Percentiles rank a stretch among this genome's conserved stretches.
Conservation (phyloP, 2,113 vertebrate species). For the Synodontis membranacea region DNA sequence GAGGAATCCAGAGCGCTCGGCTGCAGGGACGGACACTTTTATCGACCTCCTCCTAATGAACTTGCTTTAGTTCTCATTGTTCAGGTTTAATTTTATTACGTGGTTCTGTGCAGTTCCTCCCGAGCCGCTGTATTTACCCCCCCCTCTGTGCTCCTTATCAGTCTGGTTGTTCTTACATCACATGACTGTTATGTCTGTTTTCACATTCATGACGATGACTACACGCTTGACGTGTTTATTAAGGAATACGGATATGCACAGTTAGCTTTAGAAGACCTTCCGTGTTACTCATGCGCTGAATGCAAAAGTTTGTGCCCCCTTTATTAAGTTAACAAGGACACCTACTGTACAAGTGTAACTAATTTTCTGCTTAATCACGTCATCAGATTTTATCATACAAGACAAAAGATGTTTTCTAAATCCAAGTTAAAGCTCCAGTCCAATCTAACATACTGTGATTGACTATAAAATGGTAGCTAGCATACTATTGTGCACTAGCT, state of each 20-base stretch:
- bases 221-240: background rate
- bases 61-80: background rate
- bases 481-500: no score
- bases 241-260: background rate
- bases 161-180: background rate
- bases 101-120: background rate
- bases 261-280: background rate
- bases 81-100: background rate
- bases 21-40: background rate
- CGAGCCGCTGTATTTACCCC: background rate
- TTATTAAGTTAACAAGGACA: background rate
- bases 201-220: background rate
- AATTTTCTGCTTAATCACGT: background rate
- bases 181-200: background rate
- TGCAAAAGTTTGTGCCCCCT: background rate
- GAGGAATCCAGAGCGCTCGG: background rate
- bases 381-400: background rate
- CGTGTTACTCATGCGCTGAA: background rate
- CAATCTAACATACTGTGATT: no score
- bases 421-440: no score
- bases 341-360: background rate
- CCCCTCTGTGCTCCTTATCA: background rate
- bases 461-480: no score
- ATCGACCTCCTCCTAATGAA: background rate
- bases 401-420: no score